Percentiles rank a stretch among this genome's conserved stretches.
These are phyloP conservation scores for Actinernus sp. DNA, from an alignment of 92 coral and sea anemone genomes.

Conservation along the genomic window DNA sequence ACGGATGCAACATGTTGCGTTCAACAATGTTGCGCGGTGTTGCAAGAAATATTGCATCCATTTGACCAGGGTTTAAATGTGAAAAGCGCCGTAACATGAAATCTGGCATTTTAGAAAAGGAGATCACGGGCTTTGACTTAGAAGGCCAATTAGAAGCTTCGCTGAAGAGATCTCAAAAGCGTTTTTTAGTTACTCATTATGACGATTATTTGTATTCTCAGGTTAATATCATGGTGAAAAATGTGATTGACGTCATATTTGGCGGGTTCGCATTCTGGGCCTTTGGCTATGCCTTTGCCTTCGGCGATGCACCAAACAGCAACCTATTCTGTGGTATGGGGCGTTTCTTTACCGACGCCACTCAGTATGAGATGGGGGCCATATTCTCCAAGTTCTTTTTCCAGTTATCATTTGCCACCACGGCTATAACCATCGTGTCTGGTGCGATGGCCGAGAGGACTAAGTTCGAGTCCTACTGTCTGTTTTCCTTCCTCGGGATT, in stretches of 20 bases:
- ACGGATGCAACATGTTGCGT: too few relatives aligned
- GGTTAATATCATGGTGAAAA: slow-evolving; percentile 86
- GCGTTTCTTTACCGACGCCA: slow-evolving; percentile 72
- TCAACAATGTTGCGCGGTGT: too few relatives aligned
- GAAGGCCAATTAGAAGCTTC: too few relatives aligned
- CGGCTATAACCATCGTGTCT: slow-evolving; percentile 69
- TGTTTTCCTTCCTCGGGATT: slow-evolving; percentile 61
- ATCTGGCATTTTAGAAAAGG: too few relatives aligned
- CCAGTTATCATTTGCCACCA: slow-evolving; percentile 69
- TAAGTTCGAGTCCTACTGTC: slow-evolving; percentile 60
- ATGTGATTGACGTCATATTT: slow-evolving; percentile 76
- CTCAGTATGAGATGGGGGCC: slow-evolving; percentile 67
- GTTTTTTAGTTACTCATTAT: neutral
- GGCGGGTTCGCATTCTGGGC: slow-evolving; percentile 85
- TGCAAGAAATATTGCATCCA: too few relatives aligned
- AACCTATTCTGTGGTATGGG: slow-evolving; percentile 81
- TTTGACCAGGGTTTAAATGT: too few relatives aligned
- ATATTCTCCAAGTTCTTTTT: slow-evolving; percentile 65
- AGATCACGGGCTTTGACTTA: too few relatives aligned
- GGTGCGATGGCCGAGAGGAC: slow-evolving; percentile 72
- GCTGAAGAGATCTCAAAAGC: too few relatives aligned
- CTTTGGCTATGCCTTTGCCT: slow-evolving; percentile 75
- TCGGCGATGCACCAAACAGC: slow-evolving; percentile 60
- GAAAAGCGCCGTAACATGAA: too few relatives aligned
- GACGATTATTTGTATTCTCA: slow-evolving; percentile 3